Percentiles rank a stretch among this genome's conserved stretches.
Evolutionary conservation across 2,113 vertebrate species (phyloP).

Genomic region (Lates calcarifer): DNA sequence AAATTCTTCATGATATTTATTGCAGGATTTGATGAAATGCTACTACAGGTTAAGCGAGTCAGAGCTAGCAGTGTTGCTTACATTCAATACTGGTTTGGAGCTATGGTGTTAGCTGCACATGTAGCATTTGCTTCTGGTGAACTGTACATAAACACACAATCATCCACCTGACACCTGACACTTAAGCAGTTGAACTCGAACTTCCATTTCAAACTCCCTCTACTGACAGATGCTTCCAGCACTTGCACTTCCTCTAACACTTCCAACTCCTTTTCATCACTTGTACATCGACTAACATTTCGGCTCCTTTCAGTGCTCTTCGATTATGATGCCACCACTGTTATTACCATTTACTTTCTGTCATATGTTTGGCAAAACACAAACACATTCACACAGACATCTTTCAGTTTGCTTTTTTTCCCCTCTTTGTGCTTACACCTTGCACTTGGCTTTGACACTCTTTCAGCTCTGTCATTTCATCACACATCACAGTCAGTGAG

Average conservation of each 20-base stretch:
- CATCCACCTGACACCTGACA: no score
- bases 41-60: no score
- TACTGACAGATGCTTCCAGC: no score
- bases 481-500: constrained; percentile 12
- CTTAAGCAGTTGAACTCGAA: no score
- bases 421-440: no score
- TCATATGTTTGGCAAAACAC: neutral
- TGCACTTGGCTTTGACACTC: no score
- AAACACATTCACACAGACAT: no score
- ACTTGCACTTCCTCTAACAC: neutral
- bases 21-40: neutral
- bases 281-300: neutral
- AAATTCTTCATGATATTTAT: neutral
- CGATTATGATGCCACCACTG: no score
- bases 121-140: neutral
- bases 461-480: no score
- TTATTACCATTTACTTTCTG: neutral
- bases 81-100: neutral
- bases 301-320: neutral
- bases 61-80: neutral
- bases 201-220: no score
- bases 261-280: neutral
- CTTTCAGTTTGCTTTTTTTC: no score
- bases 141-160: neutral
- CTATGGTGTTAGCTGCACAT: neutral